Evolutionary conservation across 2,113 vertebrate genomes (phyloP).

Genomic region (Rhinogobius similis): DNA sequence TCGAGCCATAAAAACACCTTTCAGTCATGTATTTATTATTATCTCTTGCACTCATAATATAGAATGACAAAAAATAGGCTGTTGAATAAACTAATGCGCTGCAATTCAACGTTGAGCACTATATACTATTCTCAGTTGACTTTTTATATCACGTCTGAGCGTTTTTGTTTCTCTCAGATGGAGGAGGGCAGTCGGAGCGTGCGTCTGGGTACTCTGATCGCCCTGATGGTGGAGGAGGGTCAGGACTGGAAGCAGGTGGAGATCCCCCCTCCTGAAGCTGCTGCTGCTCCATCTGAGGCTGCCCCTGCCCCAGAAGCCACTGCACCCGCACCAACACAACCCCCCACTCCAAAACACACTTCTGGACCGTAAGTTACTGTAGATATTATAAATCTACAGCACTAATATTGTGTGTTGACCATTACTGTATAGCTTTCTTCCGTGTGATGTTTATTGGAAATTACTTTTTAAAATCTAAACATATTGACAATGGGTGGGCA

Average conservation of each 20-base stretch:
- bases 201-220: slow-evolving; percentile 87
- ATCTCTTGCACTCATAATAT: too few species aligned
- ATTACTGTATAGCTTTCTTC: not conserved
- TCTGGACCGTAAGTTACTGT: slow-evolving; percentile 67
- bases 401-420: not conserved
- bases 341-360: slow-evolving; percentile 43
- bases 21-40: too few species aligned
- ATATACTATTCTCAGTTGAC: not conserved
- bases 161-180: slow-evolving; percentile 71
- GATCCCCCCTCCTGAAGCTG: slow-evolving; percentile 75
- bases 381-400: not conserved
- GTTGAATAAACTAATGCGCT: too few species aligned
- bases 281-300: slow-evolving; percentile 44
- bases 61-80: too few species aligned
- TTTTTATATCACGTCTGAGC: not conserved
- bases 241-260: slow-evolving; percentile 94
- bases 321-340: slow-evolving; percentile 36
- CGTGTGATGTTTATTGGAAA: not conserved
- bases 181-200: slow-evolving; percentile 90
- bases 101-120: too few species aligned
- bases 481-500: not conserved
- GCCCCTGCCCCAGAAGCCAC: slow-evolving; percentile 15
- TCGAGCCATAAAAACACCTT: too few species aligned
- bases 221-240: slow-evolving; percentile 92
- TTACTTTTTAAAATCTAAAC: not conserved